These are phyloP conservation scores for Heliconius erato DNA, from an alignment of 2,888 invertebrate species.

Conservation along the genomic window DNA sequence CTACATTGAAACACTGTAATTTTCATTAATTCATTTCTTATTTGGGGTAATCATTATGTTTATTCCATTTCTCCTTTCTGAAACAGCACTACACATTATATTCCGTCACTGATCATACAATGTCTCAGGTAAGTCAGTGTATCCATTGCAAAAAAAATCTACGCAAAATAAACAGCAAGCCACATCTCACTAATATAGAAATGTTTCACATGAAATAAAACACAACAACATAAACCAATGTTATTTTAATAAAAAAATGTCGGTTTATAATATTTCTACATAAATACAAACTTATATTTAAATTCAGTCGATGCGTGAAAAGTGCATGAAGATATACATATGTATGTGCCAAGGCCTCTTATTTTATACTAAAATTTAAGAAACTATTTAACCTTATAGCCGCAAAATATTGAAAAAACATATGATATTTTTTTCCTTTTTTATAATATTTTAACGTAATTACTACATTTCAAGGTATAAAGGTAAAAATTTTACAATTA, in stretches of 20 bases:
- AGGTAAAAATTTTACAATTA: neutral
- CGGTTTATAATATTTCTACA: slow-evolving; percentile 57
- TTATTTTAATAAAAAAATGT: slow-evolving; percentile 22
- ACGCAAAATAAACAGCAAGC: too few species aligned
- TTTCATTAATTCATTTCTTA: too few species aligned
- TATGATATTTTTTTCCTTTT: neutral
- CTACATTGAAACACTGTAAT: too few species aligned
- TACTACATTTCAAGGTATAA: neutral
- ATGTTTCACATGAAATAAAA: neutral
- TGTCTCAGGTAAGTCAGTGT: too few species aligned
- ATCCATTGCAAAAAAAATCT: too few species aligned
- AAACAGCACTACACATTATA: too few species aligned
- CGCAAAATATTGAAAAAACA: neutral
- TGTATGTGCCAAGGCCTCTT: neutral
- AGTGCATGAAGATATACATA: slow-evolving; percentile 27
- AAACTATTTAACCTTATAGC: neutral
- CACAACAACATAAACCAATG: slow-evolving; percentile 7
- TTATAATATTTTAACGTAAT: neutral
- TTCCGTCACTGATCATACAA: too few species aligned
- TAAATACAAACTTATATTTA: slow-evolving; percentile 49
- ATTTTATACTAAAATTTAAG: neutral
- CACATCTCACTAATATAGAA: neutral
- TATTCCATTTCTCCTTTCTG: too few species aligned
- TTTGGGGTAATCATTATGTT: too few species aligned
- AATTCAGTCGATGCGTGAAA: slow-evolving; percentile 39